Conservation (phyloP, 2,113 vertebrate genomes). For the Alces alces region DNA sequence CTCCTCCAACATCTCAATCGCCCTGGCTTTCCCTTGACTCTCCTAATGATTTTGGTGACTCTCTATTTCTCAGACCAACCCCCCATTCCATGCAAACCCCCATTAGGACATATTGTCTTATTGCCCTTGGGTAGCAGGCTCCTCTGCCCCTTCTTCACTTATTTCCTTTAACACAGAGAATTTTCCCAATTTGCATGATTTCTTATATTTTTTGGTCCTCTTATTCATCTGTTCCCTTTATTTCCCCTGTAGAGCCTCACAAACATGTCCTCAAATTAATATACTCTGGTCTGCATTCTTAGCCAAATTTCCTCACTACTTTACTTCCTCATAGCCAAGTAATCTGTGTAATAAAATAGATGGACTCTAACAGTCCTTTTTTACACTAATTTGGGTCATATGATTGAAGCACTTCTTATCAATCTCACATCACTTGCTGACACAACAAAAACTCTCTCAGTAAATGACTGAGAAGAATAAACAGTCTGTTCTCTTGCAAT, state of each 20-base stretch:
- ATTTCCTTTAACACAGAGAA: background rate
- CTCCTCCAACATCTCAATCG: background rate
- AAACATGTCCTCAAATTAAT: background rate
- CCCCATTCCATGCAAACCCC: background rate
- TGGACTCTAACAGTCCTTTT: background rate
- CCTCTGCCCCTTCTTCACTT: background rate
- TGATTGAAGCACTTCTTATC: background rate
- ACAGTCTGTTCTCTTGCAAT: background rate
- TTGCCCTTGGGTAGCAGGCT: background rate
- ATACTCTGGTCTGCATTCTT: background rate
- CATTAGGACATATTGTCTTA: background rate
- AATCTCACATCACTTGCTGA: background rate
- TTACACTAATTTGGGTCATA: background rate
- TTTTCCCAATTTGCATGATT: background rate
- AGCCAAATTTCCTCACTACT: background rate
- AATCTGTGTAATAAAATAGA: background rate
- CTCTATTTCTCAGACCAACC: background rate
- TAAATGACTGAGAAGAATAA: background rate
- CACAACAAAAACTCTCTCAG: background rate
- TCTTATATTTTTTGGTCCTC: background rate
- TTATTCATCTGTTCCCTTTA: accelerated
- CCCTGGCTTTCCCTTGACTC: background rate
- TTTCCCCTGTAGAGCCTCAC: background rate
- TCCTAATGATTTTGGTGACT: accelerated
- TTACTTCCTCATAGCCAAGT: background rate